Conservation (phyloP, 2,797 vertebrate species). For the Crenuchus spilurus region DNA sequence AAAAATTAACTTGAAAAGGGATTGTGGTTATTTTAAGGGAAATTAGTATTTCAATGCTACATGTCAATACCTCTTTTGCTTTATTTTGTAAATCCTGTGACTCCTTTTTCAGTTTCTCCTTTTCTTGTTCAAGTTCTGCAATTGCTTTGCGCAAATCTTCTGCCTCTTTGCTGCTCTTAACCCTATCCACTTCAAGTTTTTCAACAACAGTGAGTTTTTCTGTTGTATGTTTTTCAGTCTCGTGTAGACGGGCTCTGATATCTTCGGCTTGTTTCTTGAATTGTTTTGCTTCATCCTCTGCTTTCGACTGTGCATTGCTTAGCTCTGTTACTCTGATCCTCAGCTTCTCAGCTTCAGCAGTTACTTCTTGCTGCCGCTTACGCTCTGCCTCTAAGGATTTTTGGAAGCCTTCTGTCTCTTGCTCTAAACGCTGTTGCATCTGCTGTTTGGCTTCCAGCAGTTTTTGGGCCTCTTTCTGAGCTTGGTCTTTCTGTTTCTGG, state of each 20-base stretch:
- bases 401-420: conserved; percentile 91
- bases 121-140: conserved; percentile 85
- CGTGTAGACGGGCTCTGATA: conserved; percentile 80
- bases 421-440: conserved; percentile 85
- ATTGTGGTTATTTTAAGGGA: conserved; percentile 39
- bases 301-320: conserved; percentile 86
- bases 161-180: conserved; percentile 88
- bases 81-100: conserved; percentile 86
- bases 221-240: conserved; percentile 80
- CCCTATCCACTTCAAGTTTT: conserved; percentile 87
- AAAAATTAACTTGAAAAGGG: conserved; percentile 27
- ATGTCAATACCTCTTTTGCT: conserved; percentile 88
- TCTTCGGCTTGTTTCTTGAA: conserved; percentile 92
- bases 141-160: conserved; percentile 85
- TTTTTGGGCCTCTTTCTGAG: conserved; percentile 87
- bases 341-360: conserved; percentile 86
- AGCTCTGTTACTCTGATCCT: conserved; percentile 87
- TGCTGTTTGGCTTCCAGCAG: conserved; percentile 91
- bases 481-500: conserved; percentile 90
- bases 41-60: conserved; percentile 13
- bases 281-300: conserved; percentile 87
- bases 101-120: conserved; percentile 86
- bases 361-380: conserved; percentile 84
- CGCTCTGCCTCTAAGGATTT: conserved; percentile 88
- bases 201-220: conserved; percentile 84